phyloP scores from a whole-genome alignment of 2,888 invertebrate genomes.

The Apodemia duryi region DNA sequence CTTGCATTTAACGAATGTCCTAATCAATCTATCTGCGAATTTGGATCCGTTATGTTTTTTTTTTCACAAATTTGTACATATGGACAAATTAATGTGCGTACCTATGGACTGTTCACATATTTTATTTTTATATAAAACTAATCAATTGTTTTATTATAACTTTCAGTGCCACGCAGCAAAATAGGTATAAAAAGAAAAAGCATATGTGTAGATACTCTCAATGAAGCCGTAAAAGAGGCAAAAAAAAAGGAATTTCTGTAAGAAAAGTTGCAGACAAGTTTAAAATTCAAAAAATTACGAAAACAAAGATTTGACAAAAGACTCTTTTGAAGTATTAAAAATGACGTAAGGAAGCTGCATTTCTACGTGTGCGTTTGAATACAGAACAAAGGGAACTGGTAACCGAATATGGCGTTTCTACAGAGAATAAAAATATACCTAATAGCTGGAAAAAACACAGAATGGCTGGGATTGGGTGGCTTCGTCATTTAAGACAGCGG shows the following conservation, averaged over 20 bases:
- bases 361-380: slow-evolving; percentile 30
- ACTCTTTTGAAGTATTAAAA: slow-evolving; percentile 25
- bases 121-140: too few species aligned
- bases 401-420: slow-evolving; percentile 28
- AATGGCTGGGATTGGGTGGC: slow-evolving; percentile 24
- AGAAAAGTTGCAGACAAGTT: slow-evolving; percentile 19
- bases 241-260: slow-evolving; percentile 18
- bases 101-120: too few species aligned
- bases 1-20: not conserved
- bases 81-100: too few species aligned
- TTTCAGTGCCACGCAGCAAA: not conserved
- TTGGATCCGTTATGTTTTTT: slow-evolving; percentile 1
- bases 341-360: slow-evolving; percentile 32
- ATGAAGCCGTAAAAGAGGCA: slow-evolving; percentile 7
- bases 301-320: slow-evolving; percentile 20
- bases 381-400: slow-evolving; percentile 31
- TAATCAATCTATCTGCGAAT: not conserved
- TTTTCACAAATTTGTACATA: not conserved
- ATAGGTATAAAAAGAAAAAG: slow-evolving; percentile 1
- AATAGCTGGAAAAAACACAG: slow-evolving; percentile 22
- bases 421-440: slow-evolving; percentile 21
- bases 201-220: not conserved
- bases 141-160: too few species aligned
- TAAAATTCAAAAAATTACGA: slow-evolving; percentile 27
- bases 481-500: slow-evolving; percentile 20